Evolutionary conservation across 2,113 vertebrate genomes (phyloP), one percentile per base, ranked within the genome.

Genomic region (Istiophorus platypterus): DNA sequence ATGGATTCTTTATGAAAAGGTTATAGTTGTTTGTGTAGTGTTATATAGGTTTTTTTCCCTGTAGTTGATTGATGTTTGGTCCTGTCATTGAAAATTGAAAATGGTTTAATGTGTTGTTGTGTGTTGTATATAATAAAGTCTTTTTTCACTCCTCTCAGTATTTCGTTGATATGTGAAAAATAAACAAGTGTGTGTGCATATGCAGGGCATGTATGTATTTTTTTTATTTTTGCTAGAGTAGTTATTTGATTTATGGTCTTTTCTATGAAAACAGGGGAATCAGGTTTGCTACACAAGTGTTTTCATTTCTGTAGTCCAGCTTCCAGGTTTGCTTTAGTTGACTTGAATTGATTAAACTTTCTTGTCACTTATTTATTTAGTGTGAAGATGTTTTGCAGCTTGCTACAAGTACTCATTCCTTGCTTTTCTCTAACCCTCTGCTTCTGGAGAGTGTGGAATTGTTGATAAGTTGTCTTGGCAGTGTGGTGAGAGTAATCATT

Each of bases 391-490:
- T 88, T 86, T 88, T 84, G 78, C 83, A 85, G 71, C 79, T 75
- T 11, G 63, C 74, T 83, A 79, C 81, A 81, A 82, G 77, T 59
- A 51, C 78, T 81, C 76, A 42, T 78, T 88, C 75, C 82, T 76
- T 81, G 69, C 66, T 78, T 72, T 42, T 69, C 71, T 78, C 56
- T 66, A 68, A 74, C 82, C 52, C 67, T 76, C 56, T 34, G 39
- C 80, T 89, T 85, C 72, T 92, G 80, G 83, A 81, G 82, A 87
- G 88, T 90, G 89, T 89, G 81, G 85, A 88, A 86, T 90, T 86
- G 91, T 91, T 92, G 91, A 95, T 94, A 92, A 93, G 92, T 92
- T 74, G 62, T 73, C 78, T 88, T 93, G 93, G 92, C 92, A 90
- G 84, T 66, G 52, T 80, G 75, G 82, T 68, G 58, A 78, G 85